A percentile compares a stretch with the other conserved stretches of the same genome.
phyloP scores from a whole-genome alignment of 2,888 invertebrate species.

The Agrilus cyanescens region DNA sequence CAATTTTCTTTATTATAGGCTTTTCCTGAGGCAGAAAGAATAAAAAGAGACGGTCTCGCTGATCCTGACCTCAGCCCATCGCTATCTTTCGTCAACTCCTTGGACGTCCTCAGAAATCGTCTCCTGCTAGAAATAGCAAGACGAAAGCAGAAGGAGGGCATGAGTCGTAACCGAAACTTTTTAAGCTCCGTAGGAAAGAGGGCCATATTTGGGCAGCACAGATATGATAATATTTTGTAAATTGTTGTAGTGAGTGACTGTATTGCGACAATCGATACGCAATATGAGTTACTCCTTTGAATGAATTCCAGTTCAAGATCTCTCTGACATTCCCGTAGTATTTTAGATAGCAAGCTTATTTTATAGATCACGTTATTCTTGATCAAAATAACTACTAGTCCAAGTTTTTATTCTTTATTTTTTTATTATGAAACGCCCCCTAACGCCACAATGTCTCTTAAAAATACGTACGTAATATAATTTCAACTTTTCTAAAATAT shows the following conservation, averaged over 20 bases:
- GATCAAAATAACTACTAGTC: no score
- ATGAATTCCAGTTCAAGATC: constrained; percentile 5
- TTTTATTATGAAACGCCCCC: no score
- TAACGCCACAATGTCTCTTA: no score
- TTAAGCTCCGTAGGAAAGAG: constrained; percentile 70
- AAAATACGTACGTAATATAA: no score
- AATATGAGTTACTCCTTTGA: no score
- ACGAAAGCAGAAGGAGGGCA: constrained; percentile 67
- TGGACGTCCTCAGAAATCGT: constrained; percentile 75
- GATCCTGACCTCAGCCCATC: constrained; percentile 42
- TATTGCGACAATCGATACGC: no score
- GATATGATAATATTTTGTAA: constrained; percentile 23
- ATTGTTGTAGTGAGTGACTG: constrained; percentile 1
- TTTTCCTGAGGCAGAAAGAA: constrained; percentile 8
- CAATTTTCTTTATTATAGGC: constrained; percentile 7
- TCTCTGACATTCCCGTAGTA: constrained; percentile 11
- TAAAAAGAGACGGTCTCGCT: constrained; percentile 11
- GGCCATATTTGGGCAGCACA: constrained; percentile 19
- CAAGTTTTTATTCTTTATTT: no score
- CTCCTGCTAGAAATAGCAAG: constrained; percentile 71
- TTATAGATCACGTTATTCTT: no score
- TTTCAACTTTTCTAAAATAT: no score
- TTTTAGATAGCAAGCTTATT: background rate
- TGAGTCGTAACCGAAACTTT: constrained; percentile 60
- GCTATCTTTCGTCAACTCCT: constrained; percentile 74